Evolutionary conservation across 1,140 invertebrate genomes (phyloP), one percentile per base, ranked within the genome.

Genomic region (Eciton burchellii): DNA sequence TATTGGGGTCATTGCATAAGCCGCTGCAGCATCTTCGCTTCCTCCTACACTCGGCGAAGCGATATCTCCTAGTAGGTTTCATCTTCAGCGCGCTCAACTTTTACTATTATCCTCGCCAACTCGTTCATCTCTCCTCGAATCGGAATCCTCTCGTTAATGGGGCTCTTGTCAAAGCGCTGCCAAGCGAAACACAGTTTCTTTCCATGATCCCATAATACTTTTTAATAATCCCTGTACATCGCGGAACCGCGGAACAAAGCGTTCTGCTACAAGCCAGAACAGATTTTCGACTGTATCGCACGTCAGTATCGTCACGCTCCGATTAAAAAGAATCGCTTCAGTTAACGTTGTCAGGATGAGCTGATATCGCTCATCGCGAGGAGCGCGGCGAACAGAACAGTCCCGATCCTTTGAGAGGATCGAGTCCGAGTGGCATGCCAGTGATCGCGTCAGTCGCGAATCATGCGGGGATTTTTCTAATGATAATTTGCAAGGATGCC

Each of bases 1-100:
- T 72, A 70, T 81, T 60, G 54, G 19, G 66, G 62, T 14, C 29
- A 43, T 65, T 65, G 59, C 72, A 76, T 66, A 68, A 77, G 62
- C n/a, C 29, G 24, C 49, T 77, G 63, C 74, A 56, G 49, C 49
- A 68, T 77, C 62, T 77, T 77, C 16, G 24, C 60, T 77, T 77
- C 60, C 59, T 76, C 59, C 29, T 77, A 54, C 29, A 65, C 16
- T 66, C 21, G 8, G 1, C 29, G 24, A 63, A 21, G 29, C 49
- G 8, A 76, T 49, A 35, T 52, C 29, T 65, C 45, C 21, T 49
- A 11, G 26, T 19, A 26, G 43, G 6, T 49, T 74, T 19, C 16
- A 49, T 54, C 24, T 76, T 76, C 19, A 8, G 8, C 35, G 11
- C 35, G 35, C 21, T 73, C 16, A 26, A 19, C 9, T 29, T 26